Conservation (phyloP, 53 echinoderm and acorn worm genomes). For the Patiria pectinifera region DNA sequence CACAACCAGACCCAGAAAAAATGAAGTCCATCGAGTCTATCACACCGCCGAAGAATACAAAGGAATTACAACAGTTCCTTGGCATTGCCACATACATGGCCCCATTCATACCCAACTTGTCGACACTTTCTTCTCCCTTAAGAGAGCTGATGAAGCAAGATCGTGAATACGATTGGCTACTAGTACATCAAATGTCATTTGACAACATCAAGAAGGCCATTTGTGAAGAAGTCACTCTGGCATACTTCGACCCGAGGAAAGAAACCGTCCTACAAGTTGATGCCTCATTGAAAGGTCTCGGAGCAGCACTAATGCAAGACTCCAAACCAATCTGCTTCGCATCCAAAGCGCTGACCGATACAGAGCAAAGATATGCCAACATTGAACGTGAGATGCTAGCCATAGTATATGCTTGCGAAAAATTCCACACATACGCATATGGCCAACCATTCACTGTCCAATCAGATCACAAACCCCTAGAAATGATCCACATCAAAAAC, state of each 20-base stretch:
- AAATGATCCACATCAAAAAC: constrained; percentile 78
- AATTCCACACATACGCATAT: constrained; percentile 84
- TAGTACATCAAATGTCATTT: constrained; percentile 56
- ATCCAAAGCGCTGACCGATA: constrained; percentile 68
- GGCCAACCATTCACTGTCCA: constrained; percentile 65
- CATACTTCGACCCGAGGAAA: constrained; percentile 77
- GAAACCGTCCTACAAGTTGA: constrained; percentile 68
- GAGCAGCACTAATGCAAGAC: constrained; percentile 70
- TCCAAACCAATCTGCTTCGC: constrained; percentile 63
- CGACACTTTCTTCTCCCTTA: too few species aligned
- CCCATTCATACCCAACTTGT: constrained; percentile 82
- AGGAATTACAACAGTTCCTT: constrained; percentile 63
- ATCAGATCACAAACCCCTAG: constrained; percentile 80
- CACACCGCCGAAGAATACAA: constrained; percentile 39
- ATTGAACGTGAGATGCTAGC: constrained; percentile 81
- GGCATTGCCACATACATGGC: constrained; percentile 78
- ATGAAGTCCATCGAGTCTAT: constrained; percentile 60
- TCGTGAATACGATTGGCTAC: constrained; percentile 57
- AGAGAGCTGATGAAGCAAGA: constrained; percentile 70
- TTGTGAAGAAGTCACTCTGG: constrained; percentile 54
- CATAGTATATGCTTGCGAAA: constrained; percentile 72
- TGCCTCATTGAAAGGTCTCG: constrained; percentile 69
- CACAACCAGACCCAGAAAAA: constrained; percentile 60
- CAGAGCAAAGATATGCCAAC: constrained; percentile 75
- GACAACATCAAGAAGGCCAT: constrained; percentile 60